A percentile compares a stretch with the other conserved stretches of the same genome.
These are phyloP conservation scores for Bombus superbus DNA, from an alignment of 1,140 invertebrate genomes.

Conservation along the genomic window DNA sequence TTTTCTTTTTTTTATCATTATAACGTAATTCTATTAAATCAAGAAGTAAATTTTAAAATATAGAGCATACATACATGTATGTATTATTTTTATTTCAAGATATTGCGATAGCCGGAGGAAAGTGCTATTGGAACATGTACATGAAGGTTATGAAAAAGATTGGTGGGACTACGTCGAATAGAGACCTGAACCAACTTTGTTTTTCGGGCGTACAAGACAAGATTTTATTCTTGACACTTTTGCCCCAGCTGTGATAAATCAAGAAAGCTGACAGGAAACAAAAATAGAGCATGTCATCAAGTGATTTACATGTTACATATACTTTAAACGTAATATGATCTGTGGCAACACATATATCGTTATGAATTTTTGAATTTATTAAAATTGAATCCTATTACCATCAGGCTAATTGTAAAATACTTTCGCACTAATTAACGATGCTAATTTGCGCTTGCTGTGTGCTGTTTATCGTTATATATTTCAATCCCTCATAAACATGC, in stretches of 20 bases:
- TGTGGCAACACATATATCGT: constrained; percentile 69
- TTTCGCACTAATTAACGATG: constrained; percentile 48
- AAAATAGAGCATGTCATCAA: constrained; percentile 66
- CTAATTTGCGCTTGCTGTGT: constrained; percentile 63
- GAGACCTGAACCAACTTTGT: constrained; percentile 49
- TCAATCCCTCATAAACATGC: constrained; percentile 52
- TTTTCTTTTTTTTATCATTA: not conserved
- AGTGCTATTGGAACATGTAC: constrained; percentile 97
- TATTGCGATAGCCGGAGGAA: constrained; percentile 98
- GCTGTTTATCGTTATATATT: constrained; percentile 51
- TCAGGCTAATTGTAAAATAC: constrained; percentile 63
- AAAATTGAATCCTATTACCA: constrained; percentile 65
- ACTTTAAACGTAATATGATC: constrained; percentile 67
- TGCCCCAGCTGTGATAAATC: constrained; percentile 81
- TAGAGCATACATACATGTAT: not conserved
- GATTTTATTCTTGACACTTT: constrained; percentile 63
- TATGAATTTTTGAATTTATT: constrained; percentile 67
- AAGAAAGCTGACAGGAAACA: constrained; percentile 72
- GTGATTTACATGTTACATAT: constrained; percentile 66
- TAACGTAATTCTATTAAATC: not conserved
- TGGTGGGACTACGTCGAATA: constrained; percentile 98
- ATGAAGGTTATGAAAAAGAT: constrained; percentile 99
- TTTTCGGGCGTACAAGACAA: constrained; percentile 57
- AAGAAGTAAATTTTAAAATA: not conserved
- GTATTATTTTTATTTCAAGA: constrained; percentile 84